Conservation (phyloP, 2,113 vertebrate species). For the Saccopteryx leptura region DNA sequence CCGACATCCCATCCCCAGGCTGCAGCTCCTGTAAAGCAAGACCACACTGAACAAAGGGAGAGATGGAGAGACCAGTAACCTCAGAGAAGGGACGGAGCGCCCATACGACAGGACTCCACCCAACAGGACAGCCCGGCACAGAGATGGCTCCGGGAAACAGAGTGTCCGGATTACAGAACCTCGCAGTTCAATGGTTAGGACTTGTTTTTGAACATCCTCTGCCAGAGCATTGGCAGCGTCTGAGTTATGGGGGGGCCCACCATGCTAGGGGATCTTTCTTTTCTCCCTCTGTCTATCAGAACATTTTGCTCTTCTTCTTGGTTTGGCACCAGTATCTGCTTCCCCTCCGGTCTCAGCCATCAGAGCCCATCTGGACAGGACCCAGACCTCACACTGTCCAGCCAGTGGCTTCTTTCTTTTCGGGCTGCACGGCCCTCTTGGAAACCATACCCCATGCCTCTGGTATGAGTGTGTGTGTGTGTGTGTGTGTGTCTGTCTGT, state of each 20-base stretch:
- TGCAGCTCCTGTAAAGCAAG: slow-evolving; percentile 64
- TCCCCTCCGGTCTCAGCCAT: slow-evolving; percentile 73
- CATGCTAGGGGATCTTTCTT: slow-evolving; percentile 79
- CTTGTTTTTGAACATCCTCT: slow-evolving; percentile 88
- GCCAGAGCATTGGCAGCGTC: slow-evolving; percentile 86
- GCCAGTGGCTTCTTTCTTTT: slow-evolving; percentile 84
- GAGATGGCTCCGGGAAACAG: slow-evolving; percentile 90
- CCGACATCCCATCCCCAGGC: slow-evolving; percentile 82
- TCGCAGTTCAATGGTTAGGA: slow-evolving; percentile 86
- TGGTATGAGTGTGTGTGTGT: no score
- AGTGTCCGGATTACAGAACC: slow-evolving; percentile 89
- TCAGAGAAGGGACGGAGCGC: slow-evolving; percentile 71
- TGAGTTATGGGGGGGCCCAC: slow-evolving; percentile 84
- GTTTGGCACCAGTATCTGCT: slow-evolving; percentile 89
- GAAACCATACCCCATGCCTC: slow-evolving; percentile 83
- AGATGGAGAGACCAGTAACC: not conserved
- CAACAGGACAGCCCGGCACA: slow-evolving; percentile 87
- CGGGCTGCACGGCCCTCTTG: slow-evolving; percentile 80
- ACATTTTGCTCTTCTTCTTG: slow-evolving; percentile 80
- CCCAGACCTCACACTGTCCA: slow-evolving; percentile 78
- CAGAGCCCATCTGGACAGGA: slow-evolving; percentile 82
- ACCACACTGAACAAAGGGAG: slow-evolving; percentile 33
- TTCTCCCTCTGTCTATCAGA: slow-evolving; percentile 88
- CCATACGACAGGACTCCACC: slow-evolving; percentile 84
- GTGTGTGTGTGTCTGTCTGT: not conserved